Percentiles rank a stretch among this genome's conserved stretches.
These are phyloP conservation scores for Campoplex nolae DNA, from an alignment of 2,888 invertebrate genomes.

Conservation along the genomic window DNA sequence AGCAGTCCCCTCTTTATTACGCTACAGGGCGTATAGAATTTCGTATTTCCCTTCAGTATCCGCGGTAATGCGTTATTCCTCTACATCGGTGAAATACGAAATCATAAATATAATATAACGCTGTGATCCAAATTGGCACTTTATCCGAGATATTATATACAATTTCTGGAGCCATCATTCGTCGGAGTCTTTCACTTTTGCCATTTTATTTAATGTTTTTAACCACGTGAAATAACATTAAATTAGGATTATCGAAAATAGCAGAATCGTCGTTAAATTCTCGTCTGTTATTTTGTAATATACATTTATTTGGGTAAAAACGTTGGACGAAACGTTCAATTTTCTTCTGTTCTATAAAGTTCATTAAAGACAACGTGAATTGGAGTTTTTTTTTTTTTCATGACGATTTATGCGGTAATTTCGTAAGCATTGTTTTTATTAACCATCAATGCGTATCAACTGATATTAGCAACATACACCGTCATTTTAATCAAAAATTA, in stretches of 20 bases:
- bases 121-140: conserved; percentile 53
- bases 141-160: conserved; percentile 39
- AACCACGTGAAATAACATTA: conserved; percentile 32
- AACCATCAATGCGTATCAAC: conserved; percentile 7
- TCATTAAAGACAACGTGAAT: conserved; percentile 1
- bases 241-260: conserved; percentile 36
- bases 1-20: conserved; percentile 56
- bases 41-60: conserved; percentile 21
- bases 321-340: conserved; percentile 24
- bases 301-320: background rate
- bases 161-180: conserved; percentile 8
- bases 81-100: conserved; percentile 27
- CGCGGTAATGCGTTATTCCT: background rate
- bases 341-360: conserved; percentile 13
- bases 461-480: background rate
- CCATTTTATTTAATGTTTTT: conserved; percentile 44
- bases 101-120: conserved; percentile 58
- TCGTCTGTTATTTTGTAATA: conserved; percentile 8
- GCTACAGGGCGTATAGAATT: conserved; percentile 50
- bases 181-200: background rate
- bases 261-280: conserved; percentile 41
- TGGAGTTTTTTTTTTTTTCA: conserved; percentile 36
- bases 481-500: conserved; percentile 44
- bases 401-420: conserved; percentile 18
- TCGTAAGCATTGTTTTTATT: background rate